Evolutionary conservation across 2,888 invertebrate genomes (phyloP), one percentile per base, ranked within the genome.

Genomic region (Tubiluchus corallicola): DNA sequence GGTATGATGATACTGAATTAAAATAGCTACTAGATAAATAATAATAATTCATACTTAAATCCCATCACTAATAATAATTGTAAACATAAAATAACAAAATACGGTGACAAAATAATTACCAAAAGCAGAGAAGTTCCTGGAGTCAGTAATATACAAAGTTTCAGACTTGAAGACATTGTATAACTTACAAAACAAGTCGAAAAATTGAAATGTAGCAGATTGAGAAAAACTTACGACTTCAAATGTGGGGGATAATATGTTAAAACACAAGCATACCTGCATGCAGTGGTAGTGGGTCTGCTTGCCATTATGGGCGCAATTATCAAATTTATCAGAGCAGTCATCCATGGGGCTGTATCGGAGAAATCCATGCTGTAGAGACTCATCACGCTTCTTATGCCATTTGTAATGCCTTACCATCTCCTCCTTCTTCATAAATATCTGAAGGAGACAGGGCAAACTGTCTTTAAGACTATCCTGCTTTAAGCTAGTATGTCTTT

Each of bases 331-430:
- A 51, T 83, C 81, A 2, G 81, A 76, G 63, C 96, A 96, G 65
- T 92, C 90, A 63, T 96, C 94, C 50, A 83, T 73, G 0, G 94
- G 88, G 44, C 88, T 88, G 65, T 90, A 96, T 44, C 88, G 71
- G 61, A 88, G 82, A 67, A 88, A 88, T 15, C 94, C 94, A 59
- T 94, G 84, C 52, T 88, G 85, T 21, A 96, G 68, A 3, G 88
- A 88, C 63, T 96, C 94, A 59, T 92, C 92, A 2, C 94, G 75
- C 68, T 96, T 96, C 70, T 92, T 90, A 69, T 96, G 94, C 94
- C 94, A 94, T 71, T 96, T 96, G 61, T 90, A 87, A 66, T 96
- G 94, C 38, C 94, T 76, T 51, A 94, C 92, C 81, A 96, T 94
- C 63, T 96, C 94, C 64, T 96, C 96, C 62, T 94, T 92, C 68